These are phyloP conservation scores for Glareola pratincola DNA, from an alignment of 2,113 vertebrate genomes.

Conservation along the genomic window DNA sequence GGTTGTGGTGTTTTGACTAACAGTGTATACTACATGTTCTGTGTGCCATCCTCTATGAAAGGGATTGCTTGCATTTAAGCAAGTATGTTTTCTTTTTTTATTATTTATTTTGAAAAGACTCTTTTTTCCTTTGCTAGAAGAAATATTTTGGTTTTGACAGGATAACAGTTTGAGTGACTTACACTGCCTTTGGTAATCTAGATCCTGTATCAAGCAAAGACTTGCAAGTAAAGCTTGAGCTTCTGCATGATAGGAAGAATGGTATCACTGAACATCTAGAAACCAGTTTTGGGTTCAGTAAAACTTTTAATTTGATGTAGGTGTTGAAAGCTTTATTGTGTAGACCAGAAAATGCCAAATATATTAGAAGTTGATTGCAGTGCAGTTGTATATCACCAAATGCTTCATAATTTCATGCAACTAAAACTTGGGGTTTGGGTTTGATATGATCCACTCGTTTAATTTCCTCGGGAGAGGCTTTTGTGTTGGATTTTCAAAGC, in stretches of 20 bases:
- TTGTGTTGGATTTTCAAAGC: background rate
- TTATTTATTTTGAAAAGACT: background rate
- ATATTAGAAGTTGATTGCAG: background rate
- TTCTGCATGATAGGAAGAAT: background rate
- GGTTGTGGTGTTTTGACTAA: background rate
- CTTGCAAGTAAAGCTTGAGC: background rate
- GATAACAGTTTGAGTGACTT: background rate
- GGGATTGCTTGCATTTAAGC: background rate
- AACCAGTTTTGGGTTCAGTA: background rate
- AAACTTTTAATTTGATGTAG: background rate
- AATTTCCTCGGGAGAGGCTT: background rate
- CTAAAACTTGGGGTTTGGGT: background rate
- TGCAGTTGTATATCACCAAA: background rate
- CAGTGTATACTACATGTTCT: background rate
- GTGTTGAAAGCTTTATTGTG: background rate
- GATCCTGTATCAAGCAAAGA: conserved; percentile 8
- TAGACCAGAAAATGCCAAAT: background rate
- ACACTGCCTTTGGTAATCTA: background rate
- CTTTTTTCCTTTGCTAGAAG: background rate
- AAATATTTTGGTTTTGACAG: conserved; percentile 24
- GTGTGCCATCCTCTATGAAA: background rate
- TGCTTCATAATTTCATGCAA: background rate
- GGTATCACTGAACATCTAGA: background rate
- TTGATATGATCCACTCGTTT: background rate
- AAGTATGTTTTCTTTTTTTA: background rate